These are phyloP conservation scores for Poeciliopsis retropinna DNA, from an alignment of 2,113 vertebrate species.

Conservation along the genomic window DNA sequence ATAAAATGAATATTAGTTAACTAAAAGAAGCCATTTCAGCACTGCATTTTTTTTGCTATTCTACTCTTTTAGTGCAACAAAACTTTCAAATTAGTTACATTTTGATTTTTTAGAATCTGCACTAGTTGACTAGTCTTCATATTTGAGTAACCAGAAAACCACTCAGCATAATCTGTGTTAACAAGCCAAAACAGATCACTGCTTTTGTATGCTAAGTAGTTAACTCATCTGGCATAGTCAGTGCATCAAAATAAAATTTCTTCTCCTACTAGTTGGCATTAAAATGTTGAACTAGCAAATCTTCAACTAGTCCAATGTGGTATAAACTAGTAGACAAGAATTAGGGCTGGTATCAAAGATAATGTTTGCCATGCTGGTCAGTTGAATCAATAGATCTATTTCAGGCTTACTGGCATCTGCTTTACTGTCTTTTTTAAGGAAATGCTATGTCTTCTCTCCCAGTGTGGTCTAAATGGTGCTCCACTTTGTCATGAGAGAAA, in stretches of 20 bases:
- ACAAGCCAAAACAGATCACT: background rate
- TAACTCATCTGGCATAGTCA: background rate
- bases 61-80: too few species aligned
- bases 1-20: background rate
- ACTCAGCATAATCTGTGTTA: background rate
- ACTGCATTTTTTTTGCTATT: background rate
- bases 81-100: too few species aligned
- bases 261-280: background rate
- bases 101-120: background rate
- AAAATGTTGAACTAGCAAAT: background rate
- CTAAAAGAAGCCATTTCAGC: background rate
- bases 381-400: conserved; percentile 43
- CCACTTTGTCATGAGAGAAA: conserved; percentile 39
- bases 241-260: background rate
- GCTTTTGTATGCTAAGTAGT: background rate
- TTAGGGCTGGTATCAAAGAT: background rate
- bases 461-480: conserved; percentile 54
- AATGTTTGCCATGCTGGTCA: conserved; percentile 29
- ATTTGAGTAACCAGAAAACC: background rate
- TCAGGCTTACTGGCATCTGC: conserved; percentile 35
- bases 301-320: background rate
- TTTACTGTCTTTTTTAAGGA: conserved; percentile 38
- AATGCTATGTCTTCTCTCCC: conserved; percentile 39
- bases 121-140: background rate
- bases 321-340: background rate